Evolutionary conservation across 2,797 vertebrate species (phyloP).

Genomic region (Propithecus deckenii): DNA sequence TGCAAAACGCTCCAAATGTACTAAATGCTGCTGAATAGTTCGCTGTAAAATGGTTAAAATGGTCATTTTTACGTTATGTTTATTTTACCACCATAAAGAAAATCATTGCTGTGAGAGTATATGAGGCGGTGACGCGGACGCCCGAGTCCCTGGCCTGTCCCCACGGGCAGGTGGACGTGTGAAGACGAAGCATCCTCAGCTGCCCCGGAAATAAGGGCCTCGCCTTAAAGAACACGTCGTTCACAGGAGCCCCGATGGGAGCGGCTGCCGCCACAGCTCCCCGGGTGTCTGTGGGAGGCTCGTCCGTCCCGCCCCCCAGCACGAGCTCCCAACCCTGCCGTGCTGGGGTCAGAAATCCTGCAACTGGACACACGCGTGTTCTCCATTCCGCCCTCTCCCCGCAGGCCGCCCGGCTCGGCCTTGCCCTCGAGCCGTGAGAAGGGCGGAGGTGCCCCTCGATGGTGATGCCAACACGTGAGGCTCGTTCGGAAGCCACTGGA

Average conservation of each 20-base stretch:
- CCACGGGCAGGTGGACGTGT: rapidly evolving
- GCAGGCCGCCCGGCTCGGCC: background rate
- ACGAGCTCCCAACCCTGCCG: background rate
- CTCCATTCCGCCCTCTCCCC: rapidly evolving
- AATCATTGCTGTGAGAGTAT: background rate
- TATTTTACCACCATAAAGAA: background rate
- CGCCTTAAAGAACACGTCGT: background rate
- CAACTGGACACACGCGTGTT: rapidly evolving
- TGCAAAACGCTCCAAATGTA: rapidly evolving
- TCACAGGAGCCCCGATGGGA: background rate
- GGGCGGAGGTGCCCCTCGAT: background rate
- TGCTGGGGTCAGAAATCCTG: background rate
- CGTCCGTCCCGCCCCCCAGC: background rate
- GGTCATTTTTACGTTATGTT: rapidly evolving
- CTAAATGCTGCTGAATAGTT: rapidly evolving
- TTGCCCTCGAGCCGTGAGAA: rapidly evolving
- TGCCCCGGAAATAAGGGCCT: background rate
- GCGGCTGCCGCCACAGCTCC: background rate
- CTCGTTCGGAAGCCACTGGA: background rate
- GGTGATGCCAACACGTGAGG: no score
- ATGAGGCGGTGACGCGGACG: rapidly evolving
- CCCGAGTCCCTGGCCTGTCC: rapidly evolving
- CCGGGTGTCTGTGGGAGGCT: background rate
- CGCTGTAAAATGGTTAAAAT: background rate
- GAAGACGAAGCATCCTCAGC: background rate